Evolutionary conservation across 2,888 invertebrate species (phyloP).

Genomic region (Sepioteuthis lessoniana): DNA sequence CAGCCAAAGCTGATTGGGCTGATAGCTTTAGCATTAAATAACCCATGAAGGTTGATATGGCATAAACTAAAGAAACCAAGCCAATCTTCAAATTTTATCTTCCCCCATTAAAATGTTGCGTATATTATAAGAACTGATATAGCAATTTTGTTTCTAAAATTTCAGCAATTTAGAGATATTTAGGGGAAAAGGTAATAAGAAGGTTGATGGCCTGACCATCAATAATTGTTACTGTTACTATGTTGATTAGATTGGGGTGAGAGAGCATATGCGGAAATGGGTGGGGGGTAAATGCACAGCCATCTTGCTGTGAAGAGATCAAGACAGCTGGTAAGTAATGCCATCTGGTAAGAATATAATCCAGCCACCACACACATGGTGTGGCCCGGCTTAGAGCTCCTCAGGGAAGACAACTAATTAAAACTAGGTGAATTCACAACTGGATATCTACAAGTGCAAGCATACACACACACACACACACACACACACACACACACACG

Average conservation of each 20-base stretch:
- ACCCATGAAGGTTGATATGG: too few species aligned
- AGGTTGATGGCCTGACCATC: background rate
- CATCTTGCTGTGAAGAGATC: slow-evolving; percentile 11
- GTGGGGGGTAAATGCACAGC: background rate
- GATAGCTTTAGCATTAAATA: too few species aligned
- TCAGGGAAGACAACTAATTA: background rate
- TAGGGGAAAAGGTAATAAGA: background rate
- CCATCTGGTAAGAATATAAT: slow-evolving; percentile 16
- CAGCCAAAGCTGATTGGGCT: too few species aligned
- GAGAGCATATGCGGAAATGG: background rate
- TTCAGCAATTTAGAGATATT: background rate
- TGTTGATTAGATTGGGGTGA: background rate
- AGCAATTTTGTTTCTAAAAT: background rate
- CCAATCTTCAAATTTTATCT: too few species aligned
- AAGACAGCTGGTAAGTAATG: background rate
- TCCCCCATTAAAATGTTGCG: too few species aligned
- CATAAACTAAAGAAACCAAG: too few species aligned
- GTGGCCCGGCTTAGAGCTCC: background rate
- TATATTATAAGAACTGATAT: too few species aligned
- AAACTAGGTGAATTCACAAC: background rate
- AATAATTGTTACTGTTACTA: background rate
- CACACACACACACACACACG: background rate
- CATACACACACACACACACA: background rate
- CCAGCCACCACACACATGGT: background rate
- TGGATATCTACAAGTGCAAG: background rate